Conservation (phyloP, 2,113 vertebrate species). For the rat (Rattus norvegicus) region GRCr8 NC_086026.1:38058501-38059000, state of each 20-base stretch:
- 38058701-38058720: constrained; percentile 96
- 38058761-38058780: background rate
- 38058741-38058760: constrained; percentile 93
- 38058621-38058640: constrained; percentile 97
- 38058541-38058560: constrained; percentile 96
- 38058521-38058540: background rate
- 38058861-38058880: background rate
- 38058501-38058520: background rate
- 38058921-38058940: fast-evolving
- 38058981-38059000: background rate
- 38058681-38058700: constrained; percentile 98
- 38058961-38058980: background rate
- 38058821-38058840: background rate
- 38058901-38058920: background rate
- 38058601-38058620: constrained; percentile 96
- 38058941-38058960: background rate
- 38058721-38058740: constrained; percentile 98
- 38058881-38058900: background rate
- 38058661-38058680: constrained; percentile 98
- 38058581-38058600: constrained; percentile 98
- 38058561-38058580: constrained; percentile 99
- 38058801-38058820: background rate
- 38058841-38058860: background rate
- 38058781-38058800: fast-evolving
- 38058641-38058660: constrained; percentile 96